These are phyloP conservation scores for Ascidia mentula DNA, from an alignment of 23 tunicate genomes.

Conservation along the genomic window DNA sequence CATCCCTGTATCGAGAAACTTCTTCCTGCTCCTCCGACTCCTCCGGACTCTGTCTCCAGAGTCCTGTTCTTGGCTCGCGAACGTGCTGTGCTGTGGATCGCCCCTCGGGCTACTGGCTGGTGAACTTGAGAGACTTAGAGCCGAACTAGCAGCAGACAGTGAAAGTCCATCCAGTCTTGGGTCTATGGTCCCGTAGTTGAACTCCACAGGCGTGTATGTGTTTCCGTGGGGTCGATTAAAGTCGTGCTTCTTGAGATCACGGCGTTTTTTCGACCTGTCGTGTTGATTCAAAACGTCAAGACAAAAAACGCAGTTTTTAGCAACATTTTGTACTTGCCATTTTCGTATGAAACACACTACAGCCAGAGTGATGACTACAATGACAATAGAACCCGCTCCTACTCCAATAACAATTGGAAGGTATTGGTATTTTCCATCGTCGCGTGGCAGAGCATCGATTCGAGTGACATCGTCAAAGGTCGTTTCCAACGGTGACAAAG, in stretches of 20 bases:
- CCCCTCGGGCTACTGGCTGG: not conserved
- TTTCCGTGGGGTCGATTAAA: not conserved
- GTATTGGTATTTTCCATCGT: no score
- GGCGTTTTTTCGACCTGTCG: no score
- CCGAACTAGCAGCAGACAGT: not conserved
- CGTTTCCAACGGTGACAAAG: no score
- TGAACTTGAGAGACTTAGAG: not conserved
- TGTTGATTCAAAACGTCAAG: no score
- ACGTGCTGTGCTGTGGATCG: not conserved
- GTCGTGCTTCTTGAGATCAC: not conserved
- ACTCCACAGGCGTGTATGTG: slow-evolving; percentile 3
- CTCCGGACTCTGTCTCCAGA: not conserved
- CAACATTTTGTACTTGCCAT: no score
- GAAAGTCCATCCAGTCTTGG: not conserved
- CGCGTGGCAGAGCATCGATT: no score
- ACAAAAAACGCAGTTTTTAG: no score
- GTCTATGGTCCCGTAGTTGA: not conserved
- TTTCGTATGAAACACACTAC: no score
- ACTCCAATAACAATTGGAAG: not conserved
- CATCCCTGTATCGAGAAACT: not conserved
- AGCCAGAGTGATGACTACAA: not conserved
- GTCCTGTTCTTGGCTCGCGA: not conserved
- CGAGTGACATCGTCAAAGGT: no score
- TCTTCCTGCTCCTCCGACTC: not conserved
- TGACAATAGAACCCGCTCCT: not conserved